Conservation (phyloP, 2,797 vertebrate species). For the Phoxinus dragarum region DNA sequence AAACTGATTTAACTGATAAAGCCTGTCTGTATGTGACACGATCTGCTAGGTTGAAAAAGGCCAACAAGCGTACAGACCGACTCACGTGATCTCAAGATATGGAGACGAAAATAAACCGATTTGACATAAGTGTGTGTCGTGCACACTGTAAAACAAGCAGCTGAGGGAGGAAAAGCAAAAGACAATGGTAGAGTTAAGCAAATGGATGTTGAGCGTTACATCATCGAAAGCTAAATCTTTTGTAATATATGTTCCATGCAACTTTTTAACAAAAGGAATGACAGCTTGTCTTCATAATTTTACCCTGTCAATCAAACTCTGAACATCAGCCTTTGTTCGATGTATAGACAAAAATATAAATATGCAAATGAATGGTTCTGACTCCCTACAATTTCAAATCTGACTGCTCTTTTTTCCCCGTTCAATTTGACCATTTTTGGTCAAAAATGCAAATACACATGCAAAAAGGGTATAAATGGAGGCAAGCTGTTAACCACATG, state of each 20-base stretch:
- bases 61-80: background rate
- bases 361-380: conserved; percentile 56
- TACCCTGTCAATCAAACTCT: conserved; percentile 70
- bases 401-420: background rate
- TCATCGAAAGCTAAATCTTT: background rate
- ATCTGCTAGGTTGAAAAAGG: background rate
- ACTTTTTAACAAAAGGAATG: conserved; percentile 63
- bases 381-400: conserved; percentile 42
- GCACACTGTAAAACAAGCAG: conserved; percentile 11
- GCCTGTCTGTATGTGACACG: background rate
- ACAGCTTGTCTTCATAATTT: conserved; percentile 67
- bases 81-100: background rate
- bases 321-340: conserved; percentile 58
- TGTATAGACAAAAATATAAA: conserved; percentile 44
- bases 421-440: conserved; percentile 3
- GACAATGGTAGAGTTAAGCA: conserved; percentile 18
- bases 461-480: conserved; percentile 4
- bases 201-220: background rate
- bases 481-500: conserved; percentile 2
- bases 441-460: conserved; percentile 11
- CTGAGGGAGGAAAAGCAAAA: background rate
- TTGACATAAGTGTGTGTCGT: conserved; percentile 15
- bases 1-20: background rate
- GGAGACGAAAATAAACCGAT: conserved; percentile 23
- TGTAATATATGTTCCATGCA: conserved; percentile 20